A percentile compares a stretch with the other conserved stretches of the same genome.
phyloP scores from a whole-genome alignment of 2,888 invertebrate species.

The Lasioglossum villosulum region DNA sequence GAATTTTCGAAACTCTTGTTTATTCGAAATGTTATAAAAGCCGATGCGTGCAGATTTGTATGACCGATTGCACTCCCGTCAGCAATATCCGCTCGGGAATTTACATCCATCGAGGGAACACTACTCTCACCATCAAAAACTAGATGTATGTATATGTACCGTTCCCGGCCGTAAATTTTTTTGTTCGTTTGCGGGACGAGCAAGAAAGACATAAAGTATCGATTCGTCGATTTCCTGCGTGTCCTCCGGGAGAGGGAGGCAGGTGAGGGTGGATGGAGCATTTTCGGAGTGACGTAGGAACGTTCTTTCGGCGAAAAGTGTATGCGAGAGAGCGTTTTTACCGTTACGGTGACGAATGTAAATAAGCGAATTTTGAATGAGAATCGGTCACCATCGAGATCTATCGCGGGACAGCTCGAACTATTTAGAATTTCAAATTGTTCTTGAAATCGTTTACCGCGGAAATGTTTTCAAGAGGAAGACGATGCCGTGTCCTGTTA shows the following conservation, averaged over 20 bases:
- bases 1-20: background rate
- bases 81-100: background rate
- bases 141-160: too few relatives aligned
- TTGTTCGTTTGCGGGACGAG: background rate
- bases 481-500: conserved; percentile 27
- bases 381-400: background rate
- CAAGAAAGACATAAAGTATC: background rate
- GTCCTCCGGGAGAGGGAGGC: conserved; percentile 30
- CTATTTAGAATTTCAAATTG: conserved; percentile 35
- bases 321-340: background rate
- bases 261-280: background rate
- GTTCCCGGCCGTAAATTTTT: conserved; percentile 8
- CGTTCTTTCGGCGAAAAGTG: background rate
- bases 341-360: background rate
- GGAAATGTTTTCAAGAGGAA: conserved; percentile 5
- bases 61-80: background rate
- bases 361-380: background rate
- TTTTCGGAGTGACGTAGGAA: conserved; percentile 65
- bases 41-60: background rate
- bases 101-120: background rate
- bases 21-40: background rate
- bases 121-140: conserved; percentile 13
- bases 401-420: background rate
- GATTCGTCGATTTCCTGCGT: conserved; percentile 25
- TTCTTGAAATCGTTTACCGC: conserved; percentile 13